These are phyloP conservation scores for Diachasmimorpha longicaudata DNA, from an alignment of 1,140 invertebrate genomes.

Conservation along the genomic window DNA sequence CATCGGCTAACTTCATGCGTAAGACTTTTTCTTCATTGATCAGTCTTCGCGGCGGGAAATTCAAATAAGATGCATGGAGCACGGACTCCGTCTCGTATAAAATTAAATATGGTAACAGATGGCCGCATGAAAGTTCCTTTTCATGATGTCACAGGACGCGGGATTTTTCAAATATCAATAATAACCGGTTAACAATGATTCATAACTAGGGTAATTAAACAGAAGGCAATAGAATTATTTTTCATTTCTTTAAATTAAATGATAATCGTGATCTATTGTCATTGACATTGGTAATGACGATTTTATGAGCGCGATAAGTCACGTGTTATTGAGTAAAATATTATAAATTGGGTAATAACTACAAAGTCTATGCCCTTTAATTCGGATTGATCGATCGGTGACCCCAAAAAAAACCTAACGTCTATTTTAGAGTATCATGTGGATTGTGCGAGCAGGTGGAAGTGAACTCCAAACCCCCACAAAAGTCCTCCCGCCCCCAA, in stretches of 20 bases:
- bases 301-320: no score
- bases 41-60: no score
- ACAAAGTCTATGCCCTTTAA: not conserved
- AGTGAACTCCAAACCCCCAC: not conserved
- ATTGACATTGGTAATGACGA: no score
- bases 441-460: not conserved
- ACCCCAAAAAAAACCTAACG: no score
- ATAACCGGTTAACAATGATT: not conserved
- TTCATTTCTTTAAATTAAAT: no score
- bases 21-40: no score
- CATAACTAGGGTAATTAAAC: not conserved
- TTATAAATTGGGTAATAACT: not conserved
- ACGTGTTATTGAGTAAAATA: no score
- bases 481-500: not conserved
- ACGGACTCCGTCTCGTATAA: no score
- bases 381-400: not conserved
- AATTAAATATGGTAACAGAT: not conserved
- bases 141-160: not conserved
- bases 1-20: no score
- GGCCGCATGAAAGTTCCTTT: not conserved
- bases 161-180: not conserved
- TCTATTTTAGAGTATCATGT: not conserved
- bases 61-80: no score
- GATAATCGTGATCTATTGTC: no score
- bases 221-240: not conserved